Base-by-base conservation (phyloP, 2,113 vertebrate genomes). In the Coregonus clupeaformis region DNA sequence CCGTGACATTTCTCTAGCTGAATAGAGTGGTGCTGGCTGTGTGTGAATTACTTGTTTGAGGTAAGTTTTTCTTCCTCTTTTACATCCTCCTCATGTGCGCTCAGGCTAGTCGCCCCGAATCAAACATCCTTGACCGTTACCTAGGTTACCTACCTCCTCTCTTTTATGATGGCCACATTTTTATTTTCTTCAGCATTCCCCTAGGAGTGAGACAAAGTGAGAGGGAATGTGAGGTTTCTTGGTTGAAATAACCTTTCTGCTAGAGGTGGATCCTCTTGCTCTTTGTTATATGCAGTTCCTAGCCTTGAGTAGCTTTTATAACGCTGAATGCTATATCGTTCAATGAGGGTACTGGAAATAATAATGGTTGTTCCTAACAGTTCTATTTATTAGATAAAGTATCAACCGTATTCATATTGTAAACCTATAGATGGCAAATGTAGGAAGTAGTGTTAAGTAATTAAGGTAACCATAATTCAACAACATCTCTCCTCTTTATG, bases 21-120 rank as follows among this genome's bases (percentile, higher is more conserved):
- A 42, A 77, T 90, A 2, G 89, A 88, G 80, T 91, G 85, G 79
- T 85, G 80, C 85, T 85, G 70, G 82, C 71, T 57, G 3, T 68
- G 25, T 60, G 57, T 71, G 36, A 42, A 42, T 42, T 11, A 42
- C 36, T 42, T 42, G 36, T 42, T 42, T 42, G 9, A 12, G 36
- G 36, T 42, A 42, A 42, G 7, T 11, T 42, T 42, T 42, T 42
- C 68, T 76, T 63, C 71, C 45, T 77, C 73, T 27, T 27, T 27
- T 27, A 27, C 27, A 1, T 27, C 27, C 68, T 68, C 74, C 57
- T 27, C 29, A 5, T 71, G 45, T 55, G 27, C 22, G 11, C 75
- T 76, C 72, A 73, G 69, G 70, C 67, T 47, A 25, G 5, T 68
- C 80, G n/a, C 60, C 75, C 77, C 36, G 1, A 18, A 16, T 32